Conservation (phyloP, 2,113 vertebrate genomes). For the Burhinus oedicnemus region DNA sequence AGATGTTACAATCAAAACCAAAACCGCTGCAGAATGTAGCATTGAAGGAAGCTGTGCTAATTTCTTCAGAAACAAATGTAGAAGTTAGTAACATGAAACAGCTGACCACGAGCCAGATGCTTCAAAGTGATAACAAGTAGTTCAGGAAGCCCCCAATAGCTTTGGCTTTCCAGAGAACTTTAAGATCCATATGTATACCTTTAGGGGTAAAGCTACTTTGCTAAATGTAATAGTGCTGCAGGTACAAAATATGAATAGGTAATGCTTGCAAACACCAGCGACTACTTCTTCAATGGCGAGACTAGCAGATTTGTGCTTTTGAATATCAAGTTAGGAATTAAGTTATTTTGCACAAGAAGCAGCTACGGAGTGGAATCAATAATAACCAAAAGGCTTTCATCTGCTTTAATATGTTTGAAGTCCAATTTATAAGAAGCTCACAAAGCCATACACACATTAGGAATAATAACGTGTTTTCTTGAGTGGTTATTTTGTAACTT, state of each 20-base stretch:
- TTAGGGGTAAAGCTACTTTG: background rate
- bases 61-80: constrained; percentile 64
- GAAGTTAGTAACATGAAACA: constrained; percentile 58
- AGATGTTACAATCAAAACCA: constrained; percentile 64
- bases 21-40: constrained; percentile 31
- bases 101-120: constrained; percentile 62
- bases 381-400: background rate
- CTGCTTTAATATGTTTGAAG: background rate
- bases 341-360: background rate
- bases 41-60: constrained; percentile 44
- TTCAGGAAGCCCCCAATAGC: constrained; percentile 44
- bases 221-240: background rate
- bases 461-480: background rate
- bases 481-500: no score
- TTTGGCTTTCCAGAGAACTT: constrained; percentile 48
- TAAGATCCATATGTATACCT: constrained; percentile 18
- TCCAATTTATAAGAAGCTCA: background rate
- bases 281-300: background rate
- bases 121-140: constrained; percentile 13
- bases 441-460: background rate
- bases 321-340: background rate
- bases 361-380: background rate
- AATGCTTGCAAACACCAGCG: background rate
- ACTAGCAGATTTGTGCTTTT: background rate
- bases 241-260: background rate